Conservation (phyloP, 35 echinoderm and acorn worm genomes). For the Chiridota heheva region DNA sequence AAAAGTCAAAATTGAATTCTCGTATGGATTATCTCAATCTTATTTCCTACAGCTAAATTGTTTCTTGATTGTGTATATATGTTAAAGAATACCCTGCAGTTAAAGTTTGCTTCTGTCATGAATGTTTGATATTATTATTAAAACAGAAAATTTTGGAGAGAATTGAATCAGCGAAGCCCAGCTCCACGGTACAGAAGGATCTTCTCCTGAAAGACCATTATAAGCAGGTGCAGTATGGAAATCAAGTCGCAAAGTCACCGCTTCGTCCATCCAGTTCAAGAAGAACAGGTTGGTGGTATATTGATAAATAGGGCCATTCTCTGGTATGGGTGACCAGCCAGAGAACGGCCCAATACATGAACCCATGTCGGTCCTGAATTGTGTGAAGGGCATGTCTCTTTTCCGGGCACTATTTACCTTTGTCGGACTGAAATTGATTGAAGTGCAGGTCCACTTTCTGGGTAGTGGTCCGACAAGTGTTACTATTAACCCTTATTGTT, state of each 20-base stretch:
- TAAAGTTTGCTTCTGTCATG: too few species aligned
- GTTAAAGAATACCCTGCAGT: not conserved
- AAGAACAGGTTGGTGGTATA: slow-evolving; percentile 44
- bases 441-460: too few species aligned
- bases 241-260: slow-evolving; percentile 73
- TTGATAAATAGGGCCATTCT: not conserved
- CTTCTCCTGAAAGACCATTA: slow-evolving; percentile 52
- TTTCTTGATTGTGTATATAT: not conserved
- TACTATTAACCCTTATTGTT: too few species aligned
- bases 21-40: too few species aligned
- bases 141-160: slow-evolving; percentile 83
- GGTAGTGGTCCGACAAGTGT: too few species aligned
- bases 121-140: slow-evolving; percentile 5
- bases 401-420: too few species aligned
- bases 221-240: slow-evolving; percentile 70
- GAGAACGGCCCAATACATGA: too few species aligned
- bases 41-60: not conserved
- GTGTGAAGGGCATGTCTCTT: too few species aligned
- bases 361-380: too few species aligned
- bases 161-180: slow-evolving; percentile 64
- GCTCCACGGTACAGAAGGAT: slow-evolving; percentile 34
- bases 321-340: too few species aligned
- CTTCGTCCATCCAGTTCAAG: slow-evolving; percentile 72
- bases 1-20: too few species aligned
- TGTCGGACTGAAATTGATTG: too few species aligned